Conservation (phyloP, 2,113 vertebrate genomes). For the Oryctolagus cuniculus region DNA sequence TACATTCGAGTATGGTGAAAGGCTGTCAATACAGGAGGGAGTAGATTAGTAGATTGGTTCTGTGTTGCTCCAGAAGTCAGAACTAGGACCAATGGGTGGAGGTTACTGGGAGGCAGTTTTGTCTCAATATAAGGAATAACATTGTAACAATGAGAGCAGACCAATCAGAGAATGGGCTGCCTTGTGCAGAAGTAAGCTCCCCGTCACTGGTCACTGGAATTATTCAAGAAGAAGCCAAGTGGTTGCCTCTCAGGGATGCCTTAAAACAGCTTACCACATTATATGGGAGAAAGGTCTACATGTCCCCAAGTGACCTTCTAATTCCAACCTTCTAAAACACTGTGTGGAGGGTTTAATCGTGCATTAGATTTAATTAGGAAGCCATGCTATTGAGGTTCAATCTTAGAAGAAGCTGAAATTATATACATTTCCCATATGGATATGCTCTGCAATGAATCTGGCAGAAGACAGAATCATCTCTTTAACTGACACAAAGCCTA, state of each 20-base stretch:
- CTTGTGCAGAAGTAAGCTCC: slow-evolving; percentile 82
- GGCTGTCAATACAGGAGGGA: slow-evolving; percentile 85
- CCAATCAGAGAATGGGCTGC: slow-evolving; percentile 83
- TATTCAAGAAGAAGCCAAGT: slow-evolving; percentile 72
- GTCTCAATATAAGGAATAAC: slow-evolving; percentile 85
- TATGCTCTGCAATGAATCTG: neutral
- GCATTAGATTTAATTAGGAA: slow-evolving; percentile 52
- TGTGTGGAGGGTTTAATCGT: slow-evolving; percentile 57
- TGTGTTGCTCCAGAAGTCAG: slow-evolving; percentile 86
- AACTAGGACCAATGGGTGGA: slow-evolving; percentile 86
- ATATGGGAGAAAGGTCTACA: slow-evolving; percentile 45
- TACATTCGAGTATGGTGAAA: slow-evolving; percentile 83
- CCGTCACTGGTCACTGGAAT: slow-evolving; percentile 82
- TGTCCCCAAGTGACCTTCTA: slow-evolving; percentile 53
- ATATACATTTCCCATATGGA: neutral
- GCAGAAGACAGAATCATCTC: neutral
- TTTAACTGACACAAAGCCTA: slow-evolving; percentile 19
- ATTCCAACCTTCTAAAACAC: slow-evolving; percentile 60
- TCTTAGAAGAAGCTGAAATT: slow-evolving; percentile 55
- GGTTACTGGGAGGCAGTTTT: slow-evolving; percentile 85
- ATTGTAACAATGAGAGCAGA: slow-evolving; percentile 81
- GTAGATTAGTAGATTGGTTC: slow-evolving; percentile 85
- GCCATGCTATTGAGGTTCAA: neutral
- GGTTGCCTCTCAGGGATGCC: slow-evolving; percentile 60
- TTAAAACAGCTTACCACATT: slow-evolving; percentile 62